Conservation (phyloP, 2,113 vertebrate species). For the Atrichornis clamosus region DNA sequence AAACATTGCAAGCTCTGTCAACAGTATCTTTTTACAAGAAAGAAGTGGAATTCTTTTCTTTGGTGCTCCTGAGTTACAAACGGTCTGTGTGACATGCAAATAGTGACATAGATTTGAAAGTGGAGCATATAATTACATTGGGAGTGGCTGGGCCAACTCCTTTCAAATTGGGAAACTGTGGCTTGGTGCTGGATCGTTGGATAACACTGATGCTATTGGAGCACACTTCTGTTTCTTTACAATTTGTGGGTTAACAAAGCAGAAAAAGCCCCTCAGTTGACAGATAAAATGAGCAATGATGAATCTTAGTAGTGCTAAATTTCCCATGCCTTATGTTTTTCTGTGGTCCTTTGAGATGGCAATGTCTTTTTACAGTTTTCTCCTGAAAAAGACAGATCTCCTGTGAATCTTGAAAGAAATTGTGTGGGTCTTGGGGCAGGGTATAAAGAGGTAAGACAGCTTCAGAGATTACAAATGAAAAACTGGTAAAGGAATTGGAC, state of each 20-base stretch:
- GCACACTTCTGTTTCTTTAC: background rate
- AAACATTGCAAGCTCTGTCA: background rate
- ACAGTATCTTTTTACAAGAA: background rate
- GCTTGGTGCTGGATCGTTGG: background rate
- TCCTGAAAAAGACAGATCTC: background rate
- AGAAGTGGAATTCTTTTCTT: background rate
- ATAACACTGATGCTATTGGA: background rate
- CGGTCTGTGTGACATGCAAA: background rate
- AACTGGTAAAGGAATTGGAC: background rate
- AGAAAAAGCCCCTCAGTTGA: background rate
- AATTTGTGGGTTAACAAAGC: background rate
- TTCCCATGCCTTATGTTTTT: background rate
- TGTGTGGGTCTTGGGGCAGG: background rate
- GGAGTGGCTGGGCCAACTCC: background rate
- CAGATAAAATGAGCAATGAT: background rate
- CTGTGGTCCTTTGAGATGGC: background rate
- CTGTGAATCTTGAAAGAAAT: background rate
- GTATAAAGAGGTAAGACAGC: background rate
- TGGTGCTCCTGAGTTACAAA: background rate
- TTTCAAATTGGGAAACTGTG: background rate
- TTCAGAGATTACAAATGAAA: background rate
- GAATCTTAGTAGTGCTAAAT: background rate
- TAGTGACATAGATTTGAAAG: background rate
- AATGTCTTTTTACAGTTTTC: background rate
- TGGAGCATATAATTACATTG: background rate